Percentiles rank a stretch among this genome's conserved stretches.
Evolutionary conservation across 2,113 vertebrate species (phyloP).

Genomic region (Gyps fulvus): DNA sequence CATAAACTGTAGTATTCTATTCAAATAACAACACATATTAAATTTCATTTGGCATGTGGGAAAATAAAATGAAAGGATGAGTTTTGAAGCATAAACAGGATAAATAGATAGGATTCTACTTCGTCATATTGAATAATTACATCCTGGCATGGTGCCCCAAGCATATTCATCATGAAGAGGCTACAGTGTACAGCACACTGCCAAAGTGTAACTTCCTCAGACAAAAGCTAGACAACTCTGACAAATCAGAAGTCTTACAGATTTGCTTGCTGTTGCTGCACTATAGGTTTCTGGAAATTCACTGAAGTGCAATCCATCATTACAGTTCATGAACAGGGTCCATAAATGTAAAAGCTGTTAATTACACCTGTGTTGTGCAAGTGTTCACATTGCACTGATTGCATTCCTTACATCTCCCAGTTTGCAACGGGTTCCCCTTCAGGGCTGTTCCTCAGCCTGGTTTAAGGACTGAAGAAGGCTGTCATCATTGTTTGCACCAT

Average conservation of each 20-base stretch:
- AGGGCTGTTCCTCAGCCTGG: neutral
- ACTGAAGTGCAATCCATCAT: neutral
- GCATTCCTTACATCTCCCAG: neutral
- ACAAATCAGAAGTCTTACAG: neutral
- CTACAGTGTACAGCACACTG: neutral
- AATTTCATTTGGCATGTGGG: neutral
- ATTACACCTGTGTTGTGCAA: neutral
- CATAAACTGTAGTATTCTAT: neutral
- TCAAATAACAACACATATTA: neutral
- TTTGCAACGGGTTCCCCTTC: neutral
- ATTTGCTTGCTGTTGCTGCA: neutral
- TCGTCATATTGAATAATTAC: neutral
- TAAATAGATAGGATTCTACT: constrained; percentile 25
- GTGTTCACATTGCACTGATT: neutral
- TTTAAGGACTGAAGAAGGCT: neutral
- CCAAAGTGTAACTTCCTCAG: neutral
- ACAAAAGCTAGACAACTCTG: neutral
- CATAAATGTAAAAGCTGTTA: neutral
- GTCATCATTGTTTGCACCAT: neutral
- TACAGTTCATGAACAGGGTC: neutral
- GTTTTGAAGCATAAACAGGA: neutral
- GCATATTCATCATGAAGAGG: neutral
- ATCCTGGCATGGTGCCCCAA: neutral
- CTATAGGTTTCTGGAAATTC: neutral
- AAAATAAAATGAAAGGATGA: constrained; percentile 32